A percentile compares a stretch with the other conserved stretches of the same genome.
phyloP scores from a whole-genome alignment of 2,888 invertebrate genomes.

The Timema cristinae region DNA sequence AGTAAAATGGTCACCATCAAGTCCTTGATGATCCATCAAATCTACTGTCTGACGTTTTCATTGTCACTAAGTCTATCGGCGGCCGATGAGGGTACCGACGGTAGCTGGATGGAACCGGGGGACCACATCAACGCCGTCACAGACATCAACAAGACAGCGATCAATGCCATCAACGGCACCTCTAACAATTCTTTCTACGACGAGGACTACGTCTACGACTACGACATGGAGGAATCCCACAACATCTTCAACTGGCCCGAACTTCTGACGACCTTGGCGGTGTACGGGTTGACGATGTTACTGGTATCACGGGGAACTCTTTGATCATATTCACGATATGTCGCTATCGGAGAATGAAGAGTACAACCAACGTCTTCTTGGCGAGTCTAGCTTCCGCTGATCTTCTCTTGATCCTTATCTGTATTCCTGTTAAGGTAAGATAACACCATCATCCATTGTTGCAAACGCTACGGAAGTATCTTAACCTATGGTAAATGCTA shows the following conservation, averaged over 20 bases:
- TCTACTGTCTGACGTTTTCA: no score
- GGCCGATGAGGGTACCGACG: no score
- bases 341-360: slow-evolving; percentile 54
- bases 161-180: no score
- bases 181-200: neutral
- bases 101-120: no score
- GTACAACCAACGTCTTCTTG: slow-evolving; percentile 63
- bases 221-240: slow-evolving; percentile 49
- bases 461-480: no score
- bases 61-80: no score
- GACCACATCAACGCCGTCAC: no score
- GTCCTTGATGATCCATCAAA: no score
- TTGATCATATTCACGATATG: slow-evolving; percentile 56
- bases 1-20: no score
- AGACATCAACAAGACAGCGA: no score
- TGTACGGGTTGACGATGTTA: slow-evolving; percentile 57
- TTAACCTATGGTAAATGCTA: no score
- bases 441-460: no score
- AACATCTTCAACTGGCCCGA: slow-evolving; percentile 52
- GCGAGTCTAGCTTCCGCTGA: slow-evolving; percentile 66
- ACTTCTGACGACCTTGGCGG: slow-evolving; percentile 52
- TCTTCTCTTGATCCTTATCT: slow-evolving; percentile 62
- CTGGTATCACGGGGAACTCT: slow-evolving; percentile 55
- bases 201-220: slow-evolving; percentile 43
- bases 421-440: slow-evolving; percentile 67